Base-by-base conservation (phyloP, 1,140 invertebrate species). In the Glossosoma conforme region DNA sequence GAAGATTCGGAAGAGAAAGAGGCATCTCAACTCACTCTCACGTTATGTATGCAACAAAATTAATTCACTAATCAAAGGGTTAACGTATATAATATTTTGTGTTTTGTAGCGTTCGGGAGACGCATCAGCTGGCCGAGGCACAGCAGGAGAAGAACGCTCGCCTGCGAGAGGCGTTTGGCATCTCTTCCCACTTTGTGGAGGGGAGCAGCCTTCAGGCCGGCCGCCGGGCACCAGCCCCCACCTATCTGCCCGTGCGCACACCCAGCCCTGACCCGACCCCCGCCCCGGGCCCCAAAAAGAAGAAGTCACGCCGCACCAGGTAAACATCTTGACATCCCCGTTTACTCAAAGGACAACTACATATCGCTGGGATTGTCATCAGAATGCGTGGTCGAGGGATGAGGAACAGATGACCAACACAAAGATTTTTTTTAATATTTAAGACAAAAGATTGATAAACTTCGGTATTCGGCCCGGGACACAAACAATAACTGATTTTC, bases 101-200 rank as follows among this genome's bases (percentile, higher is more conserved):
- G 40, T 62, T 47, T 78, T 80, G 5, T 68, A 94, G 91, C 73
- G 90, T 91, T 15, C 89, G 88, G 44, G 93, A 97, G 64, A 96
- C 91, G 35, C 94, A 98, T 75, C 90, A 96, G 67, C 83, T 96
- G 46, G 93, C 94, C 2, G 91, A 94, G 70, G 93, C 93, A n/a
- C 93, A 96, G 65, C 87, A 92, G 65, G 88, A 94, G 63, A 97
- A 97, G 70, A 98, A 98, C 79, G 89, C 87, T 5, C 84, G 85
- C 41, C 73, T 97, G 41, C 83, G 92, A 35, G 89, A 93, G 65
- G 94, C 94, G 1, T 97, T 98, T 69, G 93, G 94, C 37, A 93
- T 98, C 56, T 90, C 89, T 19, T 87, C 92, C 54, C 85, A 86
- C 62, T 98, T 96, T 75, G 87, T 94, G 10, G 93, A 97, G 69